phyloP scores from a whole-genome alignment of 2,888 invertebrate genomes.

The Cyclophora albipunctata region DNA sequence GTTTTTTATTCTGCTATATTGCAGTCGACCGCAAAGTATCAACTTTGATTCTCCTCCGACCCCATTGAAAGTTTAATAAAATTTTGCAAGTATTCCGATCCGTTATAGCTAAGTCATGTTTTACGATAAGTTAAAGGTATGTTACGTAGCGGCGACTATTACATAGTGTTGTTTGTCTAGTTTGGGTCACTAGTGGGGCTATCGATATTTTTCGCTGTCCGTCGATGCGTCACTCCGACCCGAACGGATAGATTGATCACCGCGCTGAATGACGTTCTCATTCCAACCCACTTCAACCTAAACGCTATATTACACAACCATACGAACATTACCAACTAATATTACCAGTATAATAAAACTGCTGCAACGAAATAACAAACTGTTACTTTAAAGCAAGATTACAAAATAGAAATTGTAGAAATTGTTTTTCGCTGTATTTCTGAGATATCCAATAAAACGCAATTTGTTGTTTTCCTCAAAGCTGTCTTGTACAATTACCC shows the following conservation, averaged over 20 bases:
- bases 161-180: conserved; percentile 29
- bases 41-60: no score
- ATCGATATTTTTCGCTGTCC: conserved; percentile 60
- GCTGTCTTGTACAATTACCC: conserved; percentile 25
- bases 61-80: no score
- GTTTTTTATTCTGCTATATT: no score
- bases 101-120: background rate
- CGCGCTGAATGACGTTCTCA: conserved; percentile 49
- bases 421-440: background rate
- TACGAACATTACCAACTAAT: no score
- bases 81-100: background rate
- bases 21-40: no score
- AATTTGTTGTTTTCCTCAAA: conserved; percentile 2
- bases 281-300: conserved; percentile 28
- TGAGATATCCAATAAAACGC: background rate
- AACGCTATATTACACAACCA: conserved; percentile 1
- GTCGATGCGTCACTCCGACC: conserved; percentile 50
- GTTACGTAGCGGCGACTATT: conserved; percentile 3
- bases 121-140: no score
- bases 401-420: no score
- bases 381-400: no score
- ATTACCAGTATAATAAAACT: no score
- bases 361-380: no score
- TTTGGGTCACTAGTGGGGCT: conserved; percentile 32
- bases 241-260: conserved; percentile 61